Conservation (phyloP, 2,888 invertebrate species). For the Eucriotettix oculatus region DNA sequence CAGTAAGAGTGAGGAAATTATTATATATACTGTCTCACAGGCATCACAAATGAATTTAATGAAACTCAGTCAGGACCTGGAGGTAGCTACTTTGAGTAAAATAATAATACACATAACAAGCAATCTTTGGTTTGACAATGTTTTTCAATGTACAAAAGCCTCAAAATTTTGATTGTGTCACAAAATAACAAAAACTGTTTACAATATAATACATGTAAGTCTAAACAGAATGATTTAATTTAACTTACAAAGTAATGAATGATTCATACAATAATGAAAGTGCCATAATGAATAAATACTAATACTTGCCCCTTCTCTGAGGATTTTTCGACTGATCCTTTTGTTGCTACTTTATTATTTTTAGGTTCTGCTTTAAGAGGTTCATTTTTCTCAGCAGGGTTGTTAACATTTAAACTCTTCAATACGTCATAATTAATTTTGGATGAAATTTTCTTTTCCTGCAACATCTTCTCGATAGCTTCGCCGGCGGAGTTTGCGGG, state of each 20-base stretch:
- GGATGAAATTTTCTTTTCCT: slow-evolving; percentile 85
- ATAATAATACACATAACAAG: no score
- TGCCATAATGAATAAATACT: neutral
- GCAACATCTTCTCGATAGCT: slow-evolving; percentile 90
- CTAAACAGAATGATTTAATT: no score
- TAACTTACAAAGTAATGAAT: no score
- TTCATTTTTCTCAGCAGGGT: neutral
- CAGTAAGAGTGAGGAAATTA: no score
- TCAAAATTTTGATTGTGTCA: no score
- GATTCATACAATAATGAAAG: no score
- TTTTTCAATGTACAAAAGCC: no score
- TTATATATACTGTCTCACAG: no score
- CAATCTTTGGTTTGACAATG: no score
- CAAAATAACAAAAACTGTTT: no score
- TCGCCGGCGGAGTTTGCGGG: slow-evolving; percentile 59
- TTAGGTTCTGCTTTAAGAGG: neutral
- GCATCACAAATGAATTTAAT: no score
- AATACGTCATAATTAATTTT: slow-evolving; percentile 98
- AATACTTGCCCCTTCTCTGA: neutral
- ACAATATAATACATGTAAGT: no score
- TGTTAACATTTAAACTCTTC: slow-evolving; percentile 47
- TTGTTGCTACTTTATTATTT: neutral
- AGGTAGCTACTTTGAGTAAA: neutral
- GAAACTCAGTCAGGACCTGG: neutral
- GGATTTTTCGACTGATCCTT: neutral